Percentiles rank a stretch among this genome's conserved stretches.
Evolutionary conservation across 2,888 invertebrate species (phyloP).

Genomic region (Pristionchus entomophagus): DNA sequence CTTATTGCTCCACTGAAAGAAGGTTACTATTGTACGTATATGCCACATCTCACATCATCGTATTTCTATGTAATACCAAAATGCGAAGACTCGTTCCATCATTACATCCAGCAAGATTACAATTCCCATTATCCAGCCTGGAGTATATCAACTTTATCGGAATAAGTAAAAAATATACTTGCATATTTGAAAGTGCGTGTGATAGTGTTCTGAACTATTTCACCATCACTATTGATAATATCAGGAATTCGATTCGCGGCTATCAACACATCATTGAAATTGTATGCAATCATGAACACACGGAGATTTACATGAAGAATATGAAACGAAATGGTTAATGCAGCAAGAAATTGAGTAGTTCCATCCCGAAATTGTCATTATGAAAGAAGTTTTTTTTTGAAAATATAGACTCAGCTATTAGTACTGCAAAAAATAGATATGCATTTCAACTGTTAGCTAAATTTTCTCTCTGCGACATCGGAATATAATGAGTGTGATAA

Average conservation of each 20-base stretch:
- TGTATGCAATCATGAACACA: background rate
- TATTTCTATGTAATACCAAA: background rate
- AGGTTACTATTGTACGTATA: background rate
- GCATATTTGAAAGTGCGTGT: background rate
- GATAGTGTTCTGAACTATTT: background rate
- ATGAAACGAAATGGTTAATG: no score
- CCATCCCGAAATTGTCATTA: no score
- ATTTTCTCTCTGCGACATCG: no score
- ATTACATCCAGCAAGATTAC: background rate
- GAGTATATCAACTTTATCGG: no score
- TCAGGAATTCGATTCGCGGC: background rate
- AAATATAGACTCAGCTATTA: no score
- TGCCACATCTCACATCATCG: background rate
- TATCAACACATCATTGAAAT: background rate
- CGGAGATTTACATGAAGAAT: background rate
- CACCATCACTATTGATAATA: background rate
- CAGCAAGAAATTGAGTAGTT: no score
- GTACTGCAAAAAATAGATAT: no score
- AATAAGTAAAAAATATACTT: background rate
- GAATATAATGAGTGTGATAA: no score
- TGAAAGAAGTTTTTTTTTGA: no score
- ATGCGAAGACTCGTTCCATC: slow-evolving; percentile 15
- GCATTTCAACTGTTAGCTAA: no score
- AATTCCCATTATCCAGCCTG: slow-evolving; percentile 25
- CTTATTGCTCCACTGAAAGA: background rate